Percentiles rank a stretch among this genome's conserved stretches.
phyloP scores from a whole-genome alignment of 2,888 invertebrate genomes.

The Cataglyphis altisquamis region DNA sequence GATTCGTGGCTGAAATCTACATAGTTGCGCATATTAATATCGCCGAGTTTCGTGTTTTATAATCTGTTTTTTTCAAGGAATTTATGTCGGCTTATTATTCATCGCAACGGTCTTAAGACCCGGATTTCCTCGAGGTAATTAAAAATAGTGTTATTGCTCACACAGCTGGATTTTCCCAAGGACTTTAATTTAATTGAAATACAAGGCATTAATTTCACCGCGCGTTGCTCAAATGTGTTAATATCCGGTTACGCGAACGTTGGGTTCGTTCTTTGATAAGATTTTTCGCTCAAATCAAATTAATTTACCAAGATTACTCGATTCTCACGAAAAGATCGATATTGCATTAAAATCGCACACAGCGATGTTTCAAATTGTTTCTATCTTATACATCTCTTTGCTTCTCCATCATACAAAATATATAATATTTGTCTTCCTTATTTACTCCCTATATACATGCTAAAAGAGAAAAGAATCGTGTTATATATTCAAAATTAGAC shows the following conservation, averaged over 20 bases:
- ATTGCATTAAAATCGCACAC: neutral
- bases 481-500: neutral
- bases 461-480: neutral
- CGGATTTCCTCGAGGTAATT: constrained; percentile 31
- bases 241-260: constrained; percentile 30
- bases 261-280: neutral
- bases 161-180: constrained; percentile 5
- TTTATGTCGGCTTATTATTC: neutral
- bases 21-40: neutral
- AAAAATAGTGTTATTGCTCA: constrained; percentile 17
- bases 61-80: neutral
- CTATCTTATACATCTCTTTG: neutral
- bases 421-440: neutral
- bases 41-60: neutral
- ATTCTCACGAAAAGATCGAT: neutral
- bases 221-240: constrained; percentile 25
- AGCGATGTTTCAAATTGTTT: neutral
- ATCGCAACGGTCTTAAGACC: constrained; percentile 4
- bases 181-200: constrained; percentile 45
- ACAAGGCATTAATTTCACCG: constrained; percentile 29
- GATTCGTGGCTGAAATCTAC: neutral
- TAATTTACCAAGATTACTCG: constrained; percentile 20
- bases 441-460: neutral
- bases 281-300: constrained; percentile 27
- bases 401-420: neutral